Conservation (phyloP, 1,140 invertebrate species). For the Anastrepha ludens region DNA sequence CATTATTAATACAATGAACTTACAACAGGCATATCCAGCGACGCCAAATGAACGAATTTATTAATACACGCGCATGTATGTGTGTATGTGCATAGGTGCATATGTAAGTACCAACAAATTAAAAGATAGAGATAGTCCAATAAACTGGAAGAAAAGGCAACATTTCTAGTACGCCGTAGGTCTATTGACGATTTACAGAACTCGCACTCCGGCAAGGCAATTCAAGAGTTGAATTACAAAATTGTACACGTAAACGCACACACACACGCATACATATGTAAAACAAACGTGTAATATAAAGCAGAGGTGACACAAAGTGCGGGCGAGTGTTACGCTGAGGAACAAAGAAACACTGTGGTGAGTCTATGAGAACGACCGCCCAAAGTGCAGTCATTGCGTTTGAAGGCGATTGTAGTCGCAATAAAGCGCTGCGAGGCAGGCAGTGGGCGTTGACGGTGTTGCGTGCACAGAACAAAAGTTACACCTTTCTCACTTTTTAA, state of each 20-base stretch:
- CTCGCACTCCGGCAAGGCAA: background rate
- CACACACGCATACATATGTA: background rate
- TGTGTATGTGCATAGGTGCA: background rate
- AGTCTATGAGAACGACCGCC: slow-evolving; percentile 13
- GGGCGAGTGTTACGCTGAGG: background rate
- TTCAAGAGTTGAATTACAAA: background rate
- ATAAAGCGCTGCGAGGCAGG: background rate
- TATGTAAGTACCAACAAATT: background rate
- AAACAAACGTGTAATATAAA: background rate
- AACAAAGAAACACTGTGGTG: background rate
- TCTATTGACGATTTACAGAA: background rate
- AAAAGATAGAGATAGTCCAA: background rate
- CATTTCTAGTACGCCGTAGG: background rate
- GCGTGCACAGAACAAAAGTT: slow-evolving; percentile 22
- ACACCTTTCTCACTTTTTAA: background rate
- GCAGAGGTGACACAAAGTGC: background rate
- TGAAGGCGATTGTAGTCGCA: background rate
- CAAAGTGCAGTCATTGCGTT: slow-evolving; percentile 26
- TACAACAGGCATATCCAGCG: background rate
- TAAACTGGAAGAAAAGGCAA: background rate
- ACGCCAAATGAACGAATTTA: slow-evolving; percentile 16
- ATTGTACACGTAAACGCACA: background rate
- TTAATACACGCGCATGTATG: background rate
- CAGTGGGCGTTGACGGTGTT: slow-evolving; percentile 18
- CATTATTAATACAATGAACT: slow-evolving; percentile 38